Evolutionary conservation across 2,888 invertebrate genomes (phyloP).

Genomic region (Teleogryllus oceanicus): DNA sequence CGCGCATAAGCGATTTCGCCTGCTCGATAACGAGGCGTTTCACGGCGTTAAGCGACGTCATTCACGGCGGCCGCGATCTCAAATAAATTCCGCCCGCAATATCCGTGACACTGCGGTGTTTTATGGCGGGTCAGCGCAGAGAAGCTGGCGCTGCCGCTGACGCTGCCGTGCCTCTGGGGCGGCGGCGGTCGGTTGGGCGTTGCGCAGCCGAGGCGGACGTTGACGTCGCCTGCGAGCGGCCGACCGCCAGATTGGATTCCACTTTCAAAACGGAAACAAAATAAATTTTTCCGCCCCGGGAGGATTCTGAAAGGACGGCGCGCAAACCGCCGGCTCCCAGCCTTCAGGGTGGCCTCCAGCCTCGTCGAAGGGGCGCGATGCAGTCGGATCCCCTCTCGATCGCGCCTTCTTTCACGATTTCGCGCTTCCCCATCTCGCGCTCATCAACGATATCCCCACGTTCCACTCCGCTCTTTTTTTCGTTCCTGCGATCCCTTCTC

Average conservation of each 20-base stretch:
- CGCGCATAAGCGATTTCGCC: too few species aligned
- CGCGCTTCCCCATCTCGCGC: background rate
- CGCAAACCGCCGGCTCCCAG: background rate
- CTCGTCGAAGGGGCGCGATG: background rate
- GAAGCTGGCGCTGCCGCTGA: background rate
- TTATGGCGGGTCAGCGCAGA: background rate
- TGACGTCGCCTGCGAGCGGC: background rate
- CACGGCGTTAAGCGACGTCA: too few species aligned
- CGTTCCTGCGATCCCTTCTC: too few species aligned
- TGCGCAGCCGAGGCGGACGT: too few species aligned
- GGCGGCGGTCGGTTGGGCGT: background rate
- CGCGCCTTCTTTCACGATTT: too few species aligned
- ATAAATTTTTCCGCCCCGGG: background rate
- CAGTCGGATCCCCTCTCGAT: background rate
- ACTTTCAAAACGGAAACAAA: background rate
- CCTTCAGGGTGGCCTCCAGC: background rate
- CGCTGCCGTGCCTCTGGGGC: background rate
- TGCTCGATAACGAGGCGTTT: too few species aligned
- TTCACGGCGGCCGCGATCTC: too few species aligned
- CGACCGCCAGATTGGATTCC: conserved; percentile 5
- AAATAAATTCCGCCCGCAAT: background rate
- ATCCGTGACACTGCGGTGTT: conserved; percentile 5
- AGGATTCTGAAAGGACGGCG: background rate
- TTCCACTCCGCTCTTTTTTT: background rate
- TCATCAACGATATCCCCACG: background rate